Evolutionary conservation across 2,113 vertebrate species (phyloP).

Genomic region (Mystacornis crossleyi): DNA sequence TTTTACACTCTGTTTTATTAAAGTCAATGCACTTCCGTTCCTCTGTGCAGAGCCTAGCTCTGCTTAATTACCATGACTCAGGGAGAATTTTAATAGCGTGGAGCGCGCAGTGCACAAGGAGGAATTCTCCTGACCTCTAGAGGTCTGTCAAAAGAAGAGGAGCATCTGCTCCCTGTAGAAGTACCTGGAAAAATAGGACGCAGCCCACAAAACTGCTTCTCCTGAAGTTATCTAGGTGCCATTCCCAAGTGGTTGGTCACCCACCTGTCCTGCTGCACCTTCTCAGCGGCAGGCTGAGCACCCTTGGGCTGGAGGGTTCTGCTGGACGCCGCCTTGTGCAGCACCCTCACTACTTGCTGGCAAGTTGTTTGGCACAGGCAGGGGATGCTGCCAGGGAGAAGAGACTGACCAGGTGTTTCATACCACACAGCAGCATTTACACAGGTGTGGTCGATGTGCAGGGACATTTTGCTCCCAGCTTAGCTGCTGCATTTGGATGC

Average conservation of each 20-base stretch:
- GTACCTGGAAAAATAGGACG: neutral
- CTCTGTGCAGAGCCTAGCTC: conserved; percentile 66
- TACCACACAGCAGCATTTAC: neutral
- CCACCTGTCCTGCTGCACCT: accelerated
- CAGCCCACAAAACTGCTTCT: neutral
- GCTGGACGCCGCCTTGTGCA: neutral
- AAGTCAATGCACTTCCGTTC: conserved; percentile 79
- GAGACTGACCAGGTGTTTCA: neutral
- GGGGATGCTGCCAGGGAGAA: neutral
- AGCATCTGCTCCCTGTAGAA: neutral
- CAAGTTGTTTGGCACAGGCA: neutral
- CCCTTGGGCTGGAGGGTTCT: neutral
- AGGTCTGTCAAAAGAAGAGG: conserved; percentile 67
- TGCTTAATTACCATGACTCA: conserved; percentile 75
- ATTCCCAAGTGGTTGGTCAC: neutral
- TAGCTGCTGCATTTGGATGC: neutral
- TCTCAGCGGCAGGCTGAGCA: neutral
- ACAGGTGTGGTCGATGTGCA: neutral
- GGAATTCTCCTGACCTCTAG: conserved; percentile 84
- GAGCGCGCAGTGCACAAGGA: neutral
- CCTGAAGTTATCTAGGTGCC: neutral
- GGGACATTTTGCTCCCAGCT: neutral
- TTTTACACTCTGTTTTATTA: conserved; percentile 78
- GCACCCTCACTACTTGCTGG: neutral
- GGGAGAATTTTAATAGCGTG: conserved; percentile 72